Base-by-base conservation (phyloP, 1,140 invertebrate genomes). In the Monomorium pharaonis region DNA sequence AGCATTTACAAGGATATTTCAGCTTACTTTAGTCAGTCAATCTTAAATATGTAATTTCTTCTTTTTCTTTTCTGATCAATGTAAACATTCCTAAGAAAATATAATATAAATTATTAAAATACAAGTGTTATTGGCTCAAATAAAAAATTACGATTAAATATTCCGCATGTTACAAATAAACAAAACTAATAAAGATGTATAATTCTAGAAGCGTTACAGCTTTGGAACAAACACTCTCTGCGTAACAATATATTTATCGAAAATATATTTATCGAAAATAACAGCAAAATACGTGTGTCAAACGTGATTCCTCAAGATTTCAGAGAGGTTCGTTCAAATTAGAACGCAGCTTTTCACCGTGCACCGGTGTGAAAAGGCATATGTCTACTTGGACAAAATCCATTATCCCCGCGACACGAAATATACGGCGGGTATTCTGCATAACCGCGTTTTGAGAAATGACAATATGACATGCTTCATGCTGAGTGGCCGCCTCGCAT, bases 391-490 rank as follows among this genome's bases (percentile, higher is more conserved):
- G 12, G 0, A 7, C 42, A 30, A 63, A 63, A 77, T 77, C 37
- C 58, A 77, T 77, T 77, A 77, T 63, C 37, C n/a, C 14, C 37
- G 56, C 24, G 74, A 58, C 74, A 44, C 74, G 37, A 62, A 77
- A 62, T 77, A 30, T 30, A 44, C 58, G 74, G 58, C 16, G 75
- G 56, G 37, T 62, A 76, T 10, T 63, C 75, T 44, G 75, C 27
- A 44, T 47, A 63, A 77, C 27, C 58, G 58, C 58, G 37, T 63
- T 77, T 77, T 63, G 56, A 63, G 56, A 62, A 63, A 63, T 63
- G 75, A 63, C 58, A 77, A 63, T 77, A 77, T 63, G 75, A 42
- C 58, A 63, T 42, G 58, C 56, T 62, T 62, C 75, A 63, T 33
- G 58, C 56, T 63, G 75, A 77, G 75, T 77, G 75, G 58, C 42